These are phyloP conservation scores for Drosophila nannoptera DNA, from an alignment of 1,140 invertebrate genomes.

Conservation along the genomic window DNA sequence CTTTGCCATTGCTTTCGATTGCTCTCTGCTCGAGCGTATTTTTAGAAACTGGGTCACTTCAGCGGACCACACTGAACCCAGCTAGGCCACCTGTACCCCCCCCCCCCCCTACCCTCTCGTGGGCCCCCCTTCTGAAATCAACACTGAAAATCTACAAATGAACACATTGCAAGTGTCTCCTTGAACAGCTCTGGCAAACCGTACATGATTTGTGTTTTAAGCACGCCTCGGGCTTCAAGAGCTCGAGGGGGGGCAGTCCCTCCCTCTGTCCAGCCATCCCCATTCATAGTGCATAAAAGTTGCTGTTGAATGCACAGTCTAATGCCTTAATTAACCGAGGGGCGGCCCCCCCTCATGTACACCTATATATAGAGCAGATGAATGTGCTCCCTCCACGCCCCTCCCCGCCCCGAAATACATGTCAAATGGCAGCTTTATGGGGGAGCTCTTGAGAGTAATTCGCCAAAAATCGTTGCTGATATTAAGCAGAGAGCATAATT, in stretches of 20 bases:
- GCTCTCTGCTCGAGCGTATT: conserved; percentile 30
- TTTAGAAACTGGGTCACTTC: conserved; percentile 46
- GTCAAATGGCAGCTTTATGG: too few relatives aligned
- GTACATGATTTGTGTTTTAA: conserved; percentile 53
- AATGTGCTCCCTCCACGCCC: too few relatives aligned
- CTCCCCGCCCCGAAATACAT: too few relatives aligned
- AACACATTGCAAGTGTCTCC: conserved; percentile 61
- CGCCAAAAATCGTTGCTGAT: conserved; percentile 23
- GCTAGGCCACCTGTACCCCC: conserved; percentile 28
- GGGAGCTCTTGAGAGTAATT: conserved; percentile 3
- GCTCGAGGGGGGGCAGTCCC: conserved; percentile 9
- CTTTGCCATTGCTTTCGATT: conserved; percentile 30
- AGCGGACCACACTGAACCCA: background rate
- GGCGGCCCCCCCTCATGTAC: too few relatives aligned
- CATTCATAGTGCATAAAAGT: conserved; percentile 24
- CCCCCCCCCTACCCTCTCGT: conserved; percentile 7
- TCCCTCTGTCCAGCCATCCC: conserved; percentile 6
- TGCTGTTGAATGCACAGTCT: conserved; percentile 17
- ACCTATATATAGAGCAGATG: background rate
- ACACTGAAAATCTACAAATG: conserved; percentile 48
- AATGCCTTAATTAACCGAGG: conserved; percentile 40
- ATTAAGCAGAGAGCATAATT: conserved; percentile 22
- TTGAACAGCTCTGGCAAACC: conserved; percentile 38
- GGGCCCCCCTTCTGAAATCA: too few relatives aligned
- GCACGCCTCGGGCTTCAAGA: conserved; percentile 29